Conservation (phyloP, 2,113 vertebrate genomes). For the Scomber japonicus region DNA sequence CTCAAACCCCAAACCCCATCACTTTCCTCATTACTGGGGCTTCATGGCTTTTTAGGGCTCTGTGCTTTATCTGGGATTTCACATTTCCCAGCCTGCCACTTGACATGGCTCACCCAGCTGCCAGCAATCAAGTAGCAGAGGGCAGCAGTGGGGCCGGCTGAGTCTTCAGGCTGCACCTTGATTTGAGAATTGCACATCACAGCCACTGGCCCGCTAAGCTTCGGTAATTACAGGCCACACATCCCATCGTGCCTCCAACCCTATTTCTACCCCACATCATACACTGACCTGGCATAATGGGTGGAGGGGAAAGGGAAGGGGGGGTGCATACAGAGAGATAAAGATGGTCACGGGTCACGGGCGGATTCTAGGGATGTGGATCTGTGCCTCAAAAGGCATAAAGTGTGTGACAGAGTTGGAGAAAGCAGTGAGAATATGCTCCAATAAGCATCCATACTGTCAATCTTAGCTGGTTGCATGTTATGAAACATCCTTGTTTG, state of each 20-base stretch:
- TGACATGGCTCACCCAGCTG: conserved; percentile 79
- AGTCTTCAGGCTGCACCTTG: conserved; percentile 79
- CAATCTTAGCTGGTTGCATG: conserved; percentile 13
- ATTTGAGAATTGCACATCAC: conserved; percentile 79
- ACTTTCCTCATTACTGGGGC: conserved; percentile 83
- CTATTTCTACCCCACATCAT: conserved; percentile 53
- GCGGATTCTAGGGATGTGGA: conserved; percentile 55
- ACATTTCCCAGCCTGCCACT: conserved; percentile 80
- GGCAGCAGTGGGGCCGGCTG: conserved; percentile 51
- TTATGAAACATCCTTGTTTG: conserved; percentile 32
- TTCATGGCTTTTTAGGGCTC: conserved; percentile 82
- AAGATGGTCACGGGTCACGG: conserved; percentile 56
- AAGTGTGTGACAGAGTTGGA: conserved; percentile 40
- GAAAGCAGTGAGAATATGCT: conserved; percentile 42
- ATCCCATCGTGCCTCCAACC: conserved; percentile 58
- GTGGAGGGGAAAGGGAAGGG: conserved; percentile 27
- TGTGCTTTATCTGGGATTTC: conserved; percentile 85
- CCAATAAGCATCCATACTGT: conserved; percentile 22
- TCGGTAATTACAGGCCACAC: conserved; percentile 81
- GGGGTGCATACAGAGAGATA: conserved; percentile 36
- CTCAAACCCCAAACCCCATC: conserved; percentile 77
- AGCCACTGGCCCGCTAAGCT: conserved; percentile 76
- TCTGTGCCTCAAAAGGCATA: conserved; percentile 55
- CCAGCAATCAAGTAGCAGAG: conserved; percentile 78
- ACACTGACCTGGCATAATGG: conserved; percentile 74